A percentile compares a stretch with the other conserved stretches of the same genome.
These are phyloP conservation scores for Calliopsis andreniformis DNA, from an alignment of 1,140 invertebrate genomes.

Conservation along the genomic window DNA sequence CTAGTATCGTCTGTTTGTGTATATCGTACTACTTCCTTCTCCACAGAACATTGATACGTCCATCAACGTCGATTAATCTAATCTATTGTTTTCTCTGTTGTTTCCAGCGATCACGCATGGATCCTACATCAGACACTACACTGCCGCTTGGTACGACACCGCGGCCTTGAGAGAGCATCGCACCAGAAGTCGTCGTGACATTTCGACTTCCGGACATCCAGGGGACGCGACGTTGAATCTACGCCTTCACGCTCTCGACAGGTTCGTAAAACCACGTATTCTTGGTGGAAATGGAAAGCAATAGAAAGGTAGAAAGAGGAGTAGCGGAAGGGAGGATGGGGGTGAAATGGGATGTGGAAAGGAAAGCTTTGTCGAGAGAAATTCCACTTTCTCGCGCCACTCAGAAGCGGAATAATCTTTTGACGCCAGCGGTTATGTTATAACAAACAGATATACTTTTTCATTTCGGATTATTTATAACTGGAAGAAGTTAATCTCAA, in stretches of 20 bases:
- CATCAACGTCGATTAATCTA: not conserved
- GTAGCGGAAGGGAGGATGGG: not conserved
- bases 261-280: slow-evolving; percentile 47
- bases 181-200: slow-evolving; percentile 58
- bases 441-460: slow-evolving; percentile 1
- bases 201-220: slow-evolving; percentile 46
- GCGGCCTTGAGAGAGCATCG: slow-evolving; percentile 57
- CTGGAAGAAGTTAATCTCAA: not conserved
- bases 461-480: slow-evolving; percentile 1
- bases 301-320: slow-evolving; percentile 13
- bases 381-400: slow-evolving; percentile 18
- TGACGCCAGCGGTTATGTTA: not conserved
- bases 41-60: no score
- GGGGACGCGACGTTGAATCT: slow-evolving; percentile 51
- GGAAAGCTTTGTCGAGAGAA: slow-evolving; percentile 26
- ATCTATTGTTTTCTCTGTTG: not conserved
- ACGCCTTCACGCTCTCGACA: slow-evolving; percentile 60
- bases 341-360: not conserved
- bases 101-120: slow-evolving; percentile 60
- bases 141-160: slow-evolving; percentile 52
- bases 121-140: slow-evolving; percentile 60
- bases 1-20: no score
- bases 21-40: no score
- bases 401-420: slow-evolving; percentile 39
- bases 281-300: not conserved